Evolutionary conservation across 2,797 vertebrate species (phyloP), one percentile per base, ranked within the genome.

Genomic region (Notolabrus celidotus): DNA sequence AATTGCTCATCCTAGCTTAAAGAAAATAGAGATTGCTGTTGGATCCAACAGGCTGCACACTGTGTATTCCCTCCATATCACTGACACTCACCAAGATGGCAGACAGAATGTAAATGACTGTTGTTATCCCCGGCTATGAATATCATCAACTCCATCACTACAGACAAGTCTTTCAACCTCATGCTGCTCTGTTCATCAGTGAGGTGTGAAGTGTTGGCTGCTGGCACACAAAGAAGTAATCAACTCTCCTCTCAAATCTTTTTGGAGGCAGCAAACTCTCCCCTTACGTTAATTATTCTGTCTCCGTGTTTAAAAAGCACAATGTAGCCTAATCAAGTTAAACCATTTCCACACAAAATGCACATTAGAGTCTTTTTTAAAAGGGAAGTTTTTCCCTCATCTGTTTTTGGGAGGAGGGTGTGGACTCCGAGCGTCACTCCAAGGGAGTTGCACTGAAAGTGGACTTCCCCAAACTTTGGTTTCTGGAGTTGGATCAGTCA

Each of bases 401-500:
- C 39, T 65, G 53, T 31, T 47, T 74, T 73, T 58, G 20, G 82
- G 74, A 81, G 80, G 86, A 82, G 90, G 87, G 89, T 79, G 89
- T 89, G 73, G 88, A 54, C 81, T 84, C 78, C 41, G 16, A 49
- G 79, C 91, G 91, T 92, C 91, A 92, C 83, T 88, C 84, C 80
- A 70, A 80, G 51, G 78, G 84, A 91, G 88, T 87, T 89, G 86
- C 83, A 84, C 65, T 65, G 67, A 58, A 62, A 83, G 70, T 82
- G 87, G 77, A 91, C 88, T 91, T 91, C 76, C 86, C 84, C 76
- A 85, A 91, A 88, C 67, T 91, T 86, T 25, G 79, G 55, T 77
- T 56, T 31, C 49, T 82, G 75, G 67, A 85, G 72, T 84, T 87
- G 67, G 65, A 79, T 81, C 85, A 83, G 86, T 82, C 77, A 71